Base-by-base conservation (phyloP, 2,797 vertebrate genomes). In the Xenentodon cancila region DNA sequence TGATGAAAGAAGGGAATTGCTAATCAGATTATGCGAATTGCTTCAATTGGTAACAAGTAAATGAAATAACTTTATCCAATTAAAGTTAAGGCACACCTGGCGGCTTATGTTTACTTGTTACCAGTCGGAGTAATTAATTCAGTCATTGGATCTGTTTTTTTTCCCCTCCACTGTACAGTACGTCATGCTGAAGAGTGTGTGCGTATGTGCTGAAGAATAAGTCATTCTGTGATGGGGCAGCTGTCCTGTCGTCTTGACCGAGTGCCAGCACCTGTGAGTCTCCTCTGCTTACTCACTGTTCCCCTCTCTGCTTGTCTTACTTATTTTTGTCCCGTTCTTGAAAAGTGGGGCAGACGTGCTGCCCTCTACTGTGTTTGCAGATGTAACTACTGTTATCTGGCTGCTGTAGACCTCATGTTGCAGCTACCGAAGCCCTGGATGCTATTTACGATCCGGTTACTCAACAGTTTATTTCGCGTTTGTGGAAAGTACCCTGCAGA, bases 161-260 rank as follows among this genome's bases (percentile, higher is more conserved):
- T 3, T 15, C 8, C 9, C 11, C 18, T 48, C 45, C 20, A 12
- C 2, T 69, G 48, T 71, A 30, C 21, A 56, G 49, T 71, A 15
- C 37, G 13, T 13, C 22, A 47, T 68, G 68, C 25, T 67, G 25
- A 46, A 46, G 64, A n/a, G 70, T 77, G 61, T 60, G 65, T 53
- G 68, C 73, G 71, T 73, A 43, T 73, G 49, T 66, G 52, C 40
- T 82, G 62, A 85, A 92, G 89, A 93, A 91, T 91, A 93, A 92
- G 90, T 92, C 85, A 90, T 92, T 93, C 91, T 92, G 71, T 85
- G 92, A 93, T 90, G 85, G 79, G 53, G 79, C 93, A 94, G 92
- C 92, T 94, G 93, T 92, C 85, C 25, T 47, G 79, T 73, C 81
- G 75, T 93, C 91, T 80, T 62, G 89, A 89, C 84, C 60, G 79